Conservation (phyloP, 2,888 invertebrate species). For the Stenichneumon culpator region DNA sequence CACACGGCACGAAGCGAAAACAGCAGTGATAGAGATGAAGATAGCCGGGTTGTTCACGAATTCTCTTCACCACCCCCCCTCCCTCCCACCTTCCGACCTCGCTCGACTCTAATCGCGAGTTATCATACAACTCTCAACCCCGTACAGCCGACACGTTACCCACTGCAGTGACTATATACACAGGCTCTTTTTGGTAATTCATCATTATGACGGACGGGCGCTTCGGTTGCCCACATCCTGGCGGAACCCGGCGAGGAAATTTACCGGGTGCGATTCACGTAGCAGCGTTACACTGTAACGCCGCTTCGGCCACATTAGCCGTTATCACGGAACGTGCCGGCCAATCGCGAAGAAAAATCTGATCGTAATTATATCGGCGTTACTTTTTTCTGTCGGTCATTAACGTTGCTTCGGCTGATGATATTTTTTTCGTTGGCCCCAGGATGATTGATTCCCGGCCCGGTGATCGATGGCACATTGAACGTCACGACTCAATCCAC, state of each 20-base stretch:
- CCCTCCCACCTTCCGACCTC: neutral
- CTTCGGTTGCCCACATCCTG: constrained; percentile 67
- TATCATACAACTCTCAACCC: constrained; percentile 60
- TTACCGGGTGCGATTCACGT: constrained; percentile 61
- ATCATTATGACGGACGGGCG: constrained; percentile 78
- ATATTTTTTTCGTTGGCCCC: neutral
- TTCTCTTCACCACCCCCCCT: constrained; percentile 32
- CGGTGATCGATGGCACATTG: constrained; percentile 3
- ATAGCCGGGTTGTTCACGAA: constrained; percentile 57
- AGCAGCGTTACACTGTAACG: constrained; percentile 16
- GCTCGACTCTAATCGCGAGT: constrained; percentile 70
- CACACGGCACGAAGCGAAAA: constrained; percentile 32
- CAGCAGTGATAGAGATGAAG: constrained; percentile 29
- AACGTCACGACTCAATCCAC: constrained; percentile 36
- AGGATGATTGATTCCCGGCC: neutral
- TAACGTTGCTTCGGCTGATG: constrained; percentile 3
- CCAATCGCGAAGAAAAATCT: constrained; percentile 47
- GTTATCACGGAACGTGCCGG: constrained; percentile 24
- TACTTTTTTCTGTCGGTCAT: constrained; percentile 10
- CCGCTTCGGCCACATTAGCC: constrained; percentile 47
- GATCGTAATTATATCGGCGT: constrained; percentile 23
- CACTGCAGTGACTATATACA: neutral
- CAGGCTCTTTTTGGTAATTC: constrained; percentile 75
- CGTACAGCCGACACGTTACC: constrained; percentile 4
- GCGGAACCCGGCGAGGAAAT: constrained; percentile 66